A percentile compares a stretch with the other conserved stretches of the same genome.
phyloP scores from a whole-genome alignment of 2,888 invertebrate genomes.

The Mesoligia furuncula region DNA sequence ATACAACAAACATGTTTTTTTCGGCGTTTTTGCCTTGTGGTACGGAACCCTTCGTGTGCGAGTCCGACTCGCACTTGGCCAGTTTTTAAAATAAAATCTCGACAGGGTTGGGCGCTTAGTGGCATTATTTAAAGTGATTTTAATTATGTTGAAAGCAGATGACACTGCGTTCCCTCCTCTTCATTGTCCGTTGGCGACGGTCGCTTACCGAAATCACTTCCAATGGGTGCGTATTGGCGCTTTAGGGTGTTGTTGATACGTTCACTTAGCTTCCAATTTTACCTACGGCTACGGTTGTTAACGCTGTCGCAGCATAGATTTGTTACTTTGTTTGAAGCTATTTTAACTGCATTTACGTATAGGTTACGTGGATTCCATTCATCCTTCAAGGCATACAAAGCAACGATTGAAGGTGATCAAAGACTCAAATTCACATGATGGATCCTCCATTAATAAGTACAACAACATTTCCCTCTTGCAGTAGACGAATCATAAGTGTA shows the following conservation, averaged over 20 bases:
- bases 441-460: neutral
- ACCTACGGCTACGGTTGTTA: neutral
- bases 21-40: too few species aligned
- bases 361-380: neutral
- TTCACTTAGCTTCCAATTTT: neutral
- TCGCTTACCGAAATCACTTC: slow-evolving; percentile 70
- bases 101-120: slow-evolving; percentile 86
- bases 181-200: slow-evolving; percentile 81
- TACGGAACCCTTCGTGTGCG: too few species aligned
- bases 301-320: neutral
- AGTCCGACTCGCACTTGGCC: too few species aligned
- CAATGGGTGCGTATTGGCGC: slow-evolving; percentile 72
- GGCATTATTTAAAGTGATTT: slow-evolving; percentile 90
- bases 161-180: slow-evolving; percentile 89
- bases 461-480: slow-evolving; percentile 11
- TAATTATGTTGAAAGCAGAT: slow-evolving; percentile 91
- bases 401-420: neutral
- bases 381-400: neutral
- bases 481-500: slow-evolving; percentile 58
- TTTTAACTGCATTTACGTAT: neutral
- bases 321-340: neutral
- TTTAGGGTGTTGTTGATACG: slow-evolving; percentile 57
- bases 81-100: slow-evolving; percentile 89
- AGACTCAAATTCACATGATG: neutral
- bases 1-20: too few species aligned